Evolutionary conservation across 2,888 invertebrate genomes (phyloP).

Genomic region (Papilio demoleus): DNA sequence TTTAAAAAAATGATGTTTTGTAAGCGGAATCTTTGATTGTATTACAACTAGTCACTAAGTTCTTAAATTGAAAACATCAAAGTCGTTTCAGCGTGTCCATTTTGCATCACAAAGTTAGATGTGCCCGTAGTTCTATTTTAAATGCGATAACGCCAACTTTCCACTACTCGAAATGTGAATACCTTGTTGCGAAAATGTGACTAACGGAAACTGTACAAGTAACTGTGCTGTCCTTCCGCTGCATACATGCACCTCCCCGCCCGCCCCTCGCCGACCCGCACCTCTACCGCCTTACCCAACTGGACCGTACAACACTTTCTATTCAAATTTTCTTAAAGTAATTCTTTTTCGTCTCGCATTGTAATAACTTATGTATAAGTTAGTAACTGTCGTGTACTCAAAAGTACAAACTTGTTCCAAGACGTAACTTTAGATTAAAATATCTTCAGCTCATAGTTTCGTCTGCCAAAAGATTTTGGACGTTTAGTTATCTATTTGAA

Average conservation of each 20-base stretch:
- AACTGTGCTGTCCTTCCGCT: constrained; percentile 73
- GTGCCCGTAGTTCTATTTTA: constrained; percentile 81
- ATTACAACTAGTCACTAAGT: not conserved
- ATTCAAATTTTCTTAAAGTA: constrained; percentile 62
- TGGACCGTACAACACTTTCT: constrained; percentile 55
- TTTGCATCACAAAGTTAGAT: constrained; percentile 82
- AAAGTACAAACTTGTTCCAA: constrained; percentile 16
- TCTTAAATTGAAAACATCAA: constrained; percentile 36
- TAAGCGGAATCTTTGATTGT: not conserved
- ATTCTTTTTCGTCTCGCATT: constrained; percentile 25
- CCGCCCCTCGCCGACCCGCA: constrained; percentile 31
- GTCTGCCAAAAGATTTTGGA: constrained; percentile 53
- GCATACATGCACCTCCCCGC: constrained; percentile 56
- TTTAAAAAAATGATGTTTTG: not conserved
- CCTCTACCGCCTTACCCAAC: constrained; percentile 28
- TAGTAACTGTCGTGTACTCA: constrained; percentile 21
- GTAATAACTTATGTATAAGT: constrained; percentile 34
- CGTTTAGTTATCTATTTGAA: constrained; percentile 16
- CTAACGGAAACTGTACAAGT: constrained; percentile 82
- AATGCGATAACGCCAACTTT: constrained; percentile 82
- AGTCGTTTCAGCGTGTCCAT: constrained; percentile 64
- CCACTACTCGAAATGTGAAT: constrained; percentile 83
- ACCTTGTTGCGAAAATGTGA: constrained; percentile 83
- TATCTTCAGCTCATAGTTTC: not conserved
- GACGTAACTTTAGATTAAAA: constrained; percentile 34